A percentile compares a stretch with the other conserved stretches of the same genome.
Conservation (phyloP, 2,113 vertebrate genomes). For the Plecotus auritus region DNA sequence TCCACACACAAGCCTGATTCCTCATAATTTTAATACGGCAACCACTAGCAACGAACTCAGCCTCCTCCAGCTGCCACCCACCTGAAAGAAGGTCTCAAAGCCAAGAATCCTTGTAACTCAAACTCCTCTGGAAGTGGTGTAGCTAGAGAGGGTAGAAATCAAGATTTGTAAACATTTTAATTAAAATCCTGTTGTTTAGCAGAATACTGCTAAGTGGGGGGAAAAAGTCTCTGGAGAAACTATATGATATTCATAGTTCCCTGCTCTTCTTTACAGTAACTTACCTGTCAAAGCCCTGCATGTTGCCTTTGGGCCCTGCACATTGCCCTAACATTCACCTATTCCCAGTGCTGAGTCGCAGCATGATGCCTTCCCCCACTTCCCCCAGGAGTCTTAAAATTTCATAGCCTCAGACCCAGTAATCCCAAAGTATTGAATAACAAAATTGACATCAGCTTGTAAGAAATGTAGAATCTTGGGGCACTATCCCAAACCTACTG, state of each 20-base stretch:
- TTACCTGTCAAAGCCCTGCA: not conserved
- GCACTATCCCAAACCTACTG: not conserved
- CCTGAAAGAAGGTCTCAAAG: constrained; percentile 95
- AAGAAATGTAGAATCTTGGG: not conserved
- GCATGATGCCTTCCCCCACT: rapidly evolving
- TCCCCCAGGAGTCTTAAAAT: not conserved
- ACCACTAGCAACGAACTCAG: not conserved
- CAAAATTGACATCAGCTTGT: not conserved
- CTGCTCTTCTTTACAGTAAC: not conserved
- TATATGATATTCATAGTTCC: not conserved
- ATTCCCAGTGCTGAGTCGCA: not conserved
- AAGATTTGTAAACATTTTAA: constrained; percentile 27
- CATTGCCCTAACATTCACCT: not conserved
- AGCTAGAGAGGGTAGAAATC: constrained; percentile 78
- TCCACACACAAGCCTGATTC: not conserved
- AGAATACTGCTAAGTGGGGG: not conserved
- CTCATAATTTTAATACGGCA: not conserved
- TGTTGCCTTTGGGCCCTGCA: not conserved
- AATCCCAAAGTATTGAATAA: not conserved
- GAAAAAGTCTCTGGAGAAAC: not conserved
- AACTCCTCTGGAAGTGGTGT: constrained; percentile 97
- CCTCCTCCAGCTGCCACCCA: constrained; percentile 63
- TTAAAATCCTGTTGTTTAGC: not conserved
- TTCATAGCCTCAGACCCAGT: not conserved
- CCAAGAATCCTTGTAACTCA: constrained; percentile 97